These are phyloP conservation scores for Oriolus oriolus DNA, from an alignment of 2,113 vertebrate genomes.

Conservation along the genomic window DNA sequence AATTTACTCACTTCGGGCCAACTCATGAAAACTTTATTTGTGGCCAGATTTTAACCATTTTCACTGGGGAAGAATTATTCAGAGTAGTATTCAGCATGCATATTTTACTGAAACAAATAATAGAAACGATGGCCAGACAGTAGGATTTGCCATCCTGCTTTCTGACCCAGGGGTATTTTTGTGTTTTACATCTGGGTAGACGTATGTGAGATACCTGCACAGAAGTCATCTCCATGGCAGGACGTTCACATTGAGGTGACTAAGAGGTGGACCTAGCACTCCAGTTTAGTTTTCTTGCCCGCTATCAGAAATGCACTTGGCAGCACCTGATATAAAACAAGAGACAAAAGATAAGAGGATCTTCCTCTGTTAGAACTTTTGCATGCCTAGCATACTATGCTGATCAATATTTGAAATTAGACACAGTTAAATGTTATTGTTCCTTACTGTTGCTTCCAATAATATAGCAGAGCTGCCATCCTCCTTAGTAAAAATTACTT, in stretches of 20 bases:
- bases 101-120: background rate
- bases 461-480: background rate
- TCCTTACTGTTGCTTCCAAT: background rate
- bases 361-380: background rate
- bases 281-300: background rate
- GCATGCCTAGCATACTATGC: background rate
- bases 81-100: background rate
- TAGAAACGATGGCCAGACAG: background rate
- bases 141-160: background rate
- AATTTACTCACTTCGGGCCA: background rate
- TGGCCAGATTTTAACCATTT: background rate
- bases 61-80: background rate
- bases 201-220: background rate
- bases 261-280: background rate
- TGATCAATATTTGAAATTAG: background rate
- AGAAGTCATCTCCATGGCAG: background rate
- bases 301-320: background rate
- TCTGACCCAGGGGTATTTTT: background rate
- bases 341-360: background rate
- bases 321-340: background rate
- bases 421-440: background rate
- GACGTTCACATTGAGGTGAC: background rate
- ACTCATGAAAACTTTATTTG: background rate
- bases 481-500: background rate
- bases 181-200: background rate